Base-by-base conservation (phyloP, 2,888 invertebrate genomes). In the Patella depressa region DNA sequence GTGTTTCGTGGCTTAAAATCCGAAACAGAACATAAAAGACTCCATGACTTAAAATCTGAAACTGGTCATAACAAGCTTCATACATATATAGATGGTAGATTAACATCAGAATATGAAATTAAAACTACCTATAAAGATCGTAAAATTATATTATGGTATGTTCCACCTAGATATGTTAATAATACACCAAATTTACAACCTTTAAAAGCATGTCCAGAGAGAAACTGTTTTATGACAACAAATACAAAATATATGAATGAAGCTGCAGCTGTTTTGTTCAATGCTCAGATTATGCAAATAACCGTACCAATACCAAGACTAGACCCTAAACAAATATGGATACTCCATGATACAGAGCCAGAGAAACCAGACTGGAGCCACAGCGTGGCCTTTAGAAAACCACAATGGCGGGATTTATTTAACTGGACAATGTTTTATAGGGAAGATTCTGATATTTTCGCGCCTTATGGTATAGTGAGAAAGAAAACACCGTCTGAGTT, bases 361-460 rank as follows among this genome's bases (percentile, higher is more conserved):
- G n/a, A 59, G 65, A 19, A 11, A 11, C 11, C n/a, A 2, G n/a
- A 19, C 4, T 65, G 9, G 19, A 19, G 17, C 9, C 17, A 65
- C 19, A n/a, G 2, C 4, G 65, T n/a, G 0, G 19, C 19, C 2
- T 65, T 65, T 24, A 45, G 45, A 45, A 65, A 65, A 65, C 9
- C 7, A n/a, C 7, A n/a, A 19, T 65, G 65, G 65, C n/a, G 19
- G 2, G 4, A 19, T 65, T 17, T 12, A 11, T 65, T 65, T 1
- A 65, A 65, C 12, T 65, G 65, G 65, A 65, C 65, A 19, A 65
- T 65, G 65, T 19, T n/a, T n/a, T 65, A 65, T 19, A 65, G 65
- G 12, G 19, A 65, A 1, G 65, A 65, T n/a, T 65, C 65, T 2
- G 65, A 65, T 65, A 65, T 65, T 19, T 24, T 11, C 19, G 65